A percentile compares a stretch with the other conserved stretches of the same genome.
These are phyloP conservation scores for Ctenoplectra terminalis DNA, from an alignment of 1,140 invertebrate species.

Conservation along the genomic window DNA sequence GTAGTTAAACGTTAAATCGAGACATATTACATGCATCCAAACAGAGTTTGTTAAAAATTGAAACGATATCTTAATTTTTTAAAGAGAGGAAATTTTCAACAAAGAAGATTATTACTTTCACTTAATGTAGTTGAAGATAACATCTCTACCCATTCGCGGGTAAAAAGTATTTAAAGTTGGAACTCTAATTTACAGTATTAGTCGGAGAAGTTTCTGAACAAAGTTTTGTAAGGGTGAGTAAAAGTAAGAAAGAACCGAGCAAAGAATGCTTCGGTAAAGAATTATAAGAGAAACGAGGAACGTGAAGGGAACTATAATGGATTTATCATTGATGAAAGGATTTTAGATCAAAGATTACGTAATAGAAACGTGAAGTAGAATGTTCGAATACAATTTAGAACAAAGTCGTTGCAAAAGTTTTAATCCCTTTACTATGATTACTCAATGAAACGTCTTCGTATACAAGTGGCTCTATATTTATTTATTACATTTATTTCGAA, in stretches of 20 bases:
- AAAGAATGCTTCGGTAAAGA: background rate
- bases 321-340: background rate
- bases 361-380: too few relatives aligned
- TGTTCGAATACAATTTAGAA: too few relatives aligned
- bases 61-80: background rate
- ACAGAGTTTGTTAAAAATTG: background rate
- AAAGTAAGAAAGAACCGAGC: background rate
- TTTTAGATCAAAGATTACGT: background rate
- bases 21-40: background rate
- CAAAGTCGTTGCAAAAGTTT: background rate
- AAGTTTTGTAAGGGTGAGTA: background rate
- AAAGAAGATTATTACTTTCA: background rate
- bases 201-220: background rate
- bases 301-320: background rate
- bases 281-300: background rate
- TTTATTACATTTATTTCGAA: too few relatives aligned
- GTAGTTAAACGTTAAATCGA: background rate
- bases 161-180: slow-evolving; percentile 20
- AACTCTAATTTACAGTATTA: slow-evolving; percentile 10
- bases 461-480: too few relatives aligned
- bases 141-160: slow-evolving; percentile 1
- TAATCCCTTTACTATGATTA: background rate
- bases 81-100: background rate
- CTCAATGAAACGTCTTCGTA: too few relatives aligned
- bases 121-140: background rate